Percentiles rank a stretch among this genome's conserved stretches.
These are phyloP conservation scores for Aleadryas rufinucha DNA, from an alignment of 2,113 vertebrate species.

Conservation along the genomic window DNA sequence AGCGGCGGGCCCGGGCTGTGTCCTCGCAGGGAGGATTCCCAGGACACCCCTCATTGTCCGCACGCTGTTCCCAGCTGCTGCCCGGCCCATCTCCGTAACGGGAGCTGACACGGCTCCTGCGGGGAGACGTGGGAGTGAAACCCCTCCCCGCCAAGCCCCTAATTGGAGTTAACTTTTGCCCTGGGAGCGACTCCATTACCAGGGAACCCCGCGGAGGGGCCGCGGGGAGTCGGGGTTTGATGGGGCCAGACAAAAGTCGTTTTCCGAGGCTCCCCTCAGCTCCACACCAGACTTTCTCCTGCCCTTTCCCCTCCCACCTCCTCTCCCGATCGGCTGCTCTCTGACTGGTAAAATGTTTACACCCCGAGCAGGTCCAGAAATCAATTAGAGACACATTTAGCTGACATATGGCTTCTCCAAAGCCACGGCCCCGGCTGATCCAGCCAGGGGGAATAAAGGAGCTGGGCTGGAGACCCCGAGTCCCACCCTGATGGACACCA, in stretches of 20 bases:
- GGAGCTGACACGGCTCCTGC: slow-evolving; percentile 29
- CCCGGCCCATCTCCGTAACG: slow-evolving; percentile 12
- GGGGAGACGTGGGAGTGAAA: background rate
- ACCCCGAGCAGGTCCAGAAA: background rate
- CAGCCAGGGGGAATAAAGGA: slow-evolving; percentile 7
- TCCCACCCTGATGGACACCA: background rate
- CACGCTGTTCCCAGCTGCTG: slow-evolving; percentile 17
- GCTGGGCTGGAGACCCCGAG: background rate
- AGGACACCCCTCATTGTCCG: slow-evolving; percentile 17
- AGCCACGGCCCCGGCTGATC: background rate
- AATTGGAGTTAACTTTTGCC: slow-evolving; percentile 54
- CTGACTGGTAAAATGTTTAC: slow-evolving; percentile 62
- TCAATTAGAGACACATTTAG: slow-evolving; percentile 35
- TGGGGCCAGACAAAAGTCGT: background rate
- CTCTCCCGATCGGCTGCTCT: slow-evolving; percentile 14
- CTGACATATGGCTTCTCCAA: slow-evolving; percentile 31
- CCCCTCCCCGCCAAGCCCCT: background rate
- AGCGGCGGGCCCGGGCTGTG: background rate
- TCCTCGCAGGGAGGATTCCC: background rate
- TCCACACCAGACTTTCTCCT: background rate
- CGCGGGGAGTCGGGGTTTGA: background rate
- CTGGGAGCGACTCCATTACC: slow-evolving; percentile 17
- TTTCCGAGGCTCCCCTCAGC: background rate
- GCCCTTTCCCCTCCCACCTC: background rate
- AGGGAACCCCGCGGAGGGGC: background rate